Evolutionary conservation across 2,113 vertebrate species (phyloP).

Genomic region (Anas platyrhynchos): DNA sequence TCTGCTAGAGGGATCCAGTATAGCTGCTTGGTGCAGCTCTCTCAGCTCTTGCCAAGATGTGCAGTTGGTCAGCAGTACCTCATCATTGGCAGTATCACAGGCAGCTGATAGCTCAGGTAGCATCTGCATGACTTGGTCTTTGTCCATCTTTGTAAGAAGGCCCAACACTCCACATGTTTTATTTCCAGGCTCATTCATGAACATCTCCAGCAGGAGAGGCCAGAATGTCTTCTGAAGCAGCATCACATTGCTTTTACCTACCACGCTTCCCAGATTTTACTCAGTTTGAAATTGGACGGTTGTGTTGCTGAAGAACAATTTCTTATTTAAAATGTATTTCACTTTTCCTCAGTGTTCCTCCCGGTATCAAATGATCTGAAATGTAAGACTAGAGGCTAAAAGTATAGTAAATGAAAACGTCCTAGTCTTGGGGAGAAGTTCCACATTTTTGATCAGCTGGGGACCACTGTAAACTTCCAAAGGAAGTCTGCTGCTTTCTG

Average conservation of each 20-base stretch:
- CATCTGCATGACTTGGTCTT: background rate
- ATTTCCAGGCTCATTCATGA: background rate
- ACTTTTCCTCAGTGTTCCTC: background rate
- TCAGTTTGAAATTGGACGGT: background rate
- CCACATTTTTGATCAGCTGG: background rate
- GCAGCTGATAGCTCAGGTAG: background rate
- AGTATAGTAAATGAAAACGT: background rate
- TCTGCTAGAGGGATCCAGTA: background rate
- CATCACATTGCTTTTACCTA: background rate
- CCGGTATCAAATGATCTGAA: background rate
- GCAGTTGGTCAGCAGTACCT: background rate
- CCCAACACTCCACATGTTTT: background rate
- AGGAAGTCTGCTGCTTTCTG: background rate
- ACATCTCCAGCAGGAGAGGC: background rate
- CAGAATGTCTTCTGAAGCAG: background rate
- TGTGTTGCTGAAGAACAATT: background rate
- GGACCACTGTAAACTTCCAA: background rate
- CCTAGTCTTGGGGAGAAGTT: background rate
- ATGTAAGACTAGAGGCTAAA: background rate
- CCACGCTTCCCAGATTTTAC: background rate
- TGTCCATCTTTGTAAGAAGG: background rate
- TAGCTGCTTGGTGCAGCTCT: background rate
- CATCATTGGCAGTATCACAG: background rate
- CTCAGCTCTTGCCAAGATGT: background rate
- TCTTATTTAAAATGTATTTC: background rate